Evolutionary conservation across 2,888 invertebrate species (phyloP), one percentile per base, ranked within the genome.

Genomic region (Rhopalosiphum nymphaeae): DNA sequence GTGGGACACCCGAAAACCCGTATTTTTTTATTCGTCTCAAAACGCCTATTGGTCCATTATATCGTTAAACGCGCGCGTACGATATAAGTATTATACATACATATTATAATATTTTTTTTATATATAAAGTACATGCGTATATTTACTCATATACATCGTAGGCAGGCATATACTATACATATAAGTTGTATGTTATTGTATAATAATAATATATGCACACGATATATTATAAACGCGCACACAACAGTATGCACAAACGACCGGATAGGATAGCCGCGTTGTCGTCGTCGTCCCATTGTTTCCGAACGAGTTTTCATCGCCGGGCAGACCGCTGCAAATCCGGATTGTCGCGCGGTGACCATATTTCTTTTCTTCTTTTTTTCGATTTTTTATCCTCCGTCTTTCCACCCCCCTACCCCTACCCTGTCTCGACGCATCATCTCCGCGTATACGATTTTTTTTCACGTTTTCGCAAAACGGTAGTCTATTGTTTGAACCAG

Each of bases 401-500:
- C 42, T 21, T 49, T 91, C 49, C n/a, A 46, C 61, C 46, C 9
- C 0, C n/a, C 21, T n/a, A 16, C 88, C 61, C 61, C 46, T 10
- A 46, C 36, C 26, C 11, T 36, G 16, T 53, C 91, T 13, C 57
- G 25, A 44, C 91, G 57, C 25, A n/a, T 56, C 84, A 78, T 67
- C 67, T 46, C 57, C 61, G 46, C 78, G 78, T 9, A 21, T 78
- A 78, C 9, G 5, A 67, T 89, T 89, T 56, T 93, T 56, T 85
- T 90, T 84, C 57, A 84, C 78, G 57, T 89, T 93, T 93, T 93
- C 93, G 61, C 85, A 42, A 93, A 93, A 93, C 93, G 93, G 93
- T 93, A 93, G 93, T 93, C 93, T 93, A 93, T 93, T 93, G 93
- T 93, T 93, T 85, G 93, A 93, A 93, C 93, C 93, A 57, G 93